phyloP scores from a whole-genome alignment of 2,113 vertebrate genomes.

The Hymenochirus boettgeri region DNA sequence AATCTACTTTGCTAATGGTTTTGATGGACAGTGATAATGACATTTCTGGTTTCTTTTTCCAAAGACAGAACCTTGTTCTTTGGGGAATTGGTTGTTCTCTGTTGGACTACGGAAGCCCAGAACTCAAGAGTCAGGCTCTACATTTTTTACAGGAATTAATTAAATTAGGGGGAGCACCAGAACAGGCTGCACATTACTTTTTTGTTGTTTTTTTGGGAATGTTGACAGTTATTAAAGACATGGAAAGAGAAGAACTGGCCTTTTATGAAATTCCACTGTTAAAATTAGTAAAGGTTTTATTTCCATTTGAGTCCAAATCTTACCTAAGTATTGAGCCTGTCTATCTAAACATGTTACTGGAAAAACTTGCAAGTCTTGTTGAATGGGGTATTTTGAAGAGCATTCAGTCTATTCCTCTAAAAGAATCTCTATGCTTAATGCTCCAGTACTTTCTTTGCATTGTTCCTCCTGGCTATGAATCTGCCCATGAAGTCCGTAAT shows the following conservation, averaged over 20 bases:
- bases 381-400: slow-evolving; percentile 57
- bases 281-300: slow-evolving; percentile 67
- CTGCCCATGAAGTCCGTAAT: slow-evolving; percentile 66
- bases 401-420: slow-evolving; percentile 68
- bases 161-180: slow-evolving; percentile 75
- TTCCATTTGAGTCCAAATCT: slow-evolving; percentile 61
- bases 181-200: slow-evolving; percentile 70
- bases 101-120: slow-evolving; percentile 66
- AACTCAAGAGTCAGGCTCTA: slow-evolving; percentile 66
- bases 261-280: slow-evolving; percentile 70
- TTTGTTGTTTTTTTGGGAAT: slow-evolving; percentile 75
- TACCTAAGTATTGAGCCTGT: slow-evolving; percentile 71
- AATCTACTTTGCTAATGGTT: slow-evolving; percentile 64
- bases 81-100: slow-evolving; percentile 79
- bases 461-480: slow-evolving; percentile 74
- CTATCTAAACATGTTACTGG: slow-evolving; percentile 79
- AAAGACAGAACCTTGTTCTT: slow-evolving; percentile 62
- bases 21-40: slow-evolving; percentile 56
- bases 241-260: slow-evolving; percentile 54
- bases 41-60: slow-evolving; percentile 72
- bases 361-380: slow-evolving; percentile 72
- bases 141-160: slow-evolving; percentile 69
- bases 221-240: slow-evolving; percentile 60
- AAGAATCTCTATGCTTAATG: slow-evolving; percentile 70
- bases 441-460: slow-evolving; percentile 77